Conservation (phyloP, 1,140 invertebrate species). For the Megalopta genalis region DNA sequence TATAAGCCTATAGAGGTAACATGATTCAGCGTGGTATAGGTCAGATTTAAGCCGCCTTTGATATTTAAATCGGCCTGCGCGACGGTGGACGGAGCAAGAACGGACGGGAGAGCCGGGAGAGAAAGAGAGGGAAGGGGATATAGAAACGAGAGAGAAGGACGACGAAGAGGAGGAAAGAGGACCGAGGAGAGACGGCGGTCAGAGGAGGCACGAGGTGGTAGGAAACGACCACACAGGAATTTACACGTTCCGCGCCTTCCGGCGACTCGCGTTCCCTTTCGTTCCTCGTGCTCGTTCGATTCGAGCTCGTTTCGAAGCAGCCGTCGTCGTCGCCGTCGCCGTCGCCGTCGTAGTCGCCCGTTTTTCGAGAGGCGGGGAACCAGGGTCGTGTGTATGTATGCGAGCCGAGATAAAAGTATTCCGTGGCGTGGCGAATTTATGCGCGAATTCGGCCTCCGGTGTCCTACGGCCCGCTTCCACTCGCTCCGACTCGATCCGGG, state of each 20-base stretch:
- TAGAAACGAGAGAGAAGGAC: not conserved
- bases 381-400: not conserved
- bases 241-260: constrained; percentile 70
- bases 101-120: not conserved
- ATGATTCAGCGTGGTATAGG: constrained; percentile 81
- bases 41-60: constrained; percentile 80
- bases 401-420: constrained; percentile 58
- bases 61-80: constrained; percentile 78
- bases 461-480: too few species aligned
- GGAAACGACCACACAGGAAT: constrained; percentile 73
- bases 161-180: not conserved
- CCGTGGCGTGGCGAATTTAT: constrained; percentile 55
- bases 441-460: constrained; percentile 40
- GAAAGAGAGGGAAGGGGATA: not conserved
- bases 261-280: constrained; percentile 45
- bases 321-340: too few species aligned
- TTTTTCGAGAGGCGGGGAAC: not conserved
- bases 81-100: constrained; percentile 15
- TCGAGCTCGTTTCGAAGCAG: constrained; percentile 7
- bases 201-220: constrained; percentile 29
- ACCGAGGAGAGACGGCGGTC: not conserved
- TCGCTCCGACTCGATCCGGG: constrained; percentile 14
- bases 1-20: constrained; percentile 78
- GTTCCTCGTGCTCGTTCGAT: constrained; percentile 14
- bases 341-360: not conserved